phyloP scores from a whole-genome alignment of 2,888 invertebrate species.

The Willowsia nigromaculata region DNA sequence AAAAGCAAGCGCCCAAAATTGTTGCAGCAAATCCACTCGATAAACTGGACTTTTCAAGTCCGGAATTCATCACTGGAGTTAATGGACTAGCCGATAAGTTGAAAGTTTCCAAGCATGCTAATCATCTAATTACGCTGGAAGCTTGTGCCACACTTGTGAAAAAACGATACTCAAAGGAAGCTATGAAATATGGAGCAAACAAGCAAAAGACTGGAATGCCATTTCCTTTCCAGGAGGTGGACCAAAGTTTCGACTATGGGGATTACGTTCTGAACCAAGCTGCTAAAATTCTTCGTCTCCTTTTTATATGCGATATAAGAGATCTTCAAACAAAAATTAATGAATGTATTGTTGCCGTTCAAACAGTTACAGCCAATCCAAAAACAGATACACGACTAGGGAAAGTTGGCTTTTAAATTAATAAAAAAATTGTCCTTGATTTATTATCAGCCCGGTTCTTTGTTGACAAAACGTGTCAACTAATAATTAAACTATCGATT shows the following conservation, averaged over 20 bases:
- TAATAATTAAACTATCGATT: too few species aligned
- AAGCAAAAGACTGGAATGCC: conserved; percentile 69
- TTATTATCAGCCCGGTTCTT: too few species aligned
- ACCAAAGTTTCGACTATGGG: conserved; percentile 85
- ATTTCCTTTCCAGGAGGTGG: conserved; percentile 72
- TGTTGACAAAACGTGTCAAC: too few species aligned
- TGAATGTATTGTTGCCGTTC: conserved; percentile 95
- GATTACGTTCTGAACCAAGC: conserved; percentile 86
- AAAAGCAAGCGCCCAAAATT: conserved; percentile 85
- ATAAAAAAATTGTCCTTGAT: neutral
- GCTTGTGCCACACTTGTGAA: conserved; percentile 85
- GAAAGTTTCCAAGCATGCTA: conserved; percentile 89
- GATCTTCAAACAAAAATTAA: conserved; percentile 96
- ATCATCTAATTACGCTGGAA: conserved; percentile 88
- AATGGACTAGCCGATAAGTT: conserved; percentile 88
- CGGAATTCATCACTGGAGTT: conserved; percentile 91
- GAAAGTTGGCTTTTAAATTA: conserved; percentile 90
- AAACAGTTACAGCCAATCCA: conserved; percentile 96
- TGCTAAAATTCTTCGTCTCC: conserved; percentile 88
- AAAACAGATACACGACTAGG: conserved; percentile 97
- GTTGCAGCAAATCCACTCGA: conserved; percentile 91
- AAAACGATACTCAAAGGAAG: conserved; percentile 83
- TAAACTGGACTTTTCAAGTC: conserved; percentile 90
- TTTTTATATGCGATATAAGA: conserved; percentile 91
- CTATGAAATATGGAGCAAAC: conserved; percentile 83